These are phyloP conservation scores for Fissipunctia ypsillon DNA, from an alignment of 2,888 invertebrate species.

Conservation along the genomic window DNA sequence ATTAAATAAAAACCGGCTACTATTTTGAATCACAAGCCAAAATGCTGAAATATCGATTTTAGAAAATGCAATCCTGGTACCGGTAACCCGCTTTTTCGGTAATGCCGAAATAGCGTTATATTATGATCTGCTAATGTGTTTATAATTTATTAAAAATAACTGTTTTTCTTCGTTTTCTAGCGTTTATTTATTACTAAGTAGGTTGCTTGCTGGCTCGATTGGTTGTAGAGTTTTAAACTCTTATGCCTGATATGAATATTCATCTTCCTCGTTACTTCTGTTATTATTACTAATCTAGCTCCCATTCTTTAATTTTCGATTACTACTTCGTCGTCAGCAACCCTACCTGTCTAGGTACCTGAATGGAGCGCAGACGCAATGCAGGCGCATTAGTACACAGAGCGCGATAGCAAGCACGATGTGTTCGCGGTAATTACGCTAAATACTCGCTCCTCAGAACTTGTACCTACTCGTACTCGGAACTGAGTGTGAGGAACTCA, in stretches of 20 bases:
- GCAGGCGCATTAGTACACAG: slow-evolving; percentile 58
- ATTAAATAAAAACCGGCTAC: no score
- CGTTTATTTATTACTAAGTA: background rate
- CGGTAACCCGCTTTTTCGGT: no score
- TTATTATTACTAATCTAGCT: no score
- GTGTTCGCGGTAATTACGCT: slow-evolving; percentile 39
- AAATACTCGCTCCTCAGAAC: slow-evolving; percentile 18
- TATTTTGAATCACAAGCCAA: no score
- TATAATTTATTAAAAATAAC: background rate
- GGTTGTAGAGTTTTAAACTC: background rate
- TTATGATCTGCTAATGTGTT: background rate
- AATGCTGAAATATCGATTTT: no score
- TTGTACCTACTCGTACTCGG: slow-evolving; percentile 4
- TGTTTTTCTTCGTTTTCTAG: background rate
- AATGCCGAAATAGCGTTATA: no score
- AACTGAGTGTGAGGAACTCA: background rate
- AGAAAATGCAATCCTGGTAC: no score
- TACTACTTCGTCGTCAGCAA: slow-evolving; percentile 1
- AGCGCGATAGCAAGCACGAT: slow-evolving; percentile 43
- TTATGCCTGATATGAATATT: no score
- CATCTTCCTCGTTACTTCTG: no score
- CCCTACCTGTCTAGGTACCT: slow-evolving; percentile 14
- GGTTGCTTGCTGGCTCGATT: background rate
- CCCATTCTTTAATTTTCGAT: no score
- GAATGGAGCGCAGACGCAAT: slow-evolving; percentile 44